phyloP scores from a whole-genome alignment of 2,113 vertebrate genomes.

The Phodopus roborovskii region DNA sequence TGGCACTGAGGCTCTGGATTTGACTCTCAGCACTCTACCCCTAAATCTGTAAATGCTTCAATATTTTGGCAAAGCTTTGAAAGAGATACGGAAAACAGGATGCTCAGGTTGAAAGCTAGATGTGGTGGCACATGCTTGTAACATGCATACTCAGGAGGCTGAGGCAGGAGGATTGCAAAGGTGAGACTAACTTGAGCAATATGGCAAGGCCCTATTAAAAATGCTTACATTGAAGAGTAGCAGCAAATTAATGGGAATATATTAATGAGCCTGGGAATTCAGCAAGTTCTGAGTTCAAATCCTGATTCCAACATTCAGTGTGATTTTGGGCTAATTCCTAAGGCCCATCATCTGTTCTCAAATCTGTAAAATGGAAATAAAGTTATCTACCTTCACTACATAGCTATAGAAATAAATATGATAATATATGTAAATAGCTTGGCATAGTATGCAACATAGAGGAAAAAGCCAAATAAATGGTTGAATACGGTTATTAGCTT shows the following conservation, averaged over 20 bases:
- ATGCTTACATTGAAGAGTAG: not conserved
- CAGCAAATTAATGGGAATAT: not conserved
- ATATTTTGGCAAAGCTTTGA: not conserved
- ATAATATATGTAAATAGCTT: conserved; percentile 13
- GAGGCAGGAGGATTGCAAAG: not conserved
- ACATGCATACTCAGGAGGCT: not conserved
- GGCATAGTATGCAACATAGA: not conserved
- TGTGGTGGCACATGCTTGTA: not conserved
- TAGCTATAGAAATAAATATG: conserved; percentile 43
- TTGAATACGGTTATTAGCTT: conserved; percentile 44
- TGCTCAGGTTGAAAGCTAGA: not conserved
- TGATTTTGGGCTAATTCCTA: conserved; percentile 45
- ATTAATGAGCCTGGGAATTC: not conserved
- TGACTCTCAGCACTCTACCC: not conserved
- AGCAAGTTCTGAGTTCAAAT: conserved; percentile 57
- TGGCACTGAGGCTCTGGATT: not conserved
- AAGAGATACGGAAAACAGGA: conserved; percentile 40
- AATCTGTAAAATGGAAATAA: conserved; percentile 54
- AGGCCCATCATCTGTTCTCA: not conserved
- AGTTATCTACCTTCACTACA: not conserved
- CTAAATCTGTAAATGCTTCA: not conserved
- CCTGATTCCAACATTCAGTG: not conserved
- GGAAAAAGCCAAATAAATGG: conserved; percentile 58
- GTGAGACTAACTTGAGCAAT: not conserved
- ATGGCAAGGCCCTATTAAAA: not conserved